Base-by-base conservation (phyloP, 2,113 vertebrate genomes). In the Pelecanus crispus region DNA sequence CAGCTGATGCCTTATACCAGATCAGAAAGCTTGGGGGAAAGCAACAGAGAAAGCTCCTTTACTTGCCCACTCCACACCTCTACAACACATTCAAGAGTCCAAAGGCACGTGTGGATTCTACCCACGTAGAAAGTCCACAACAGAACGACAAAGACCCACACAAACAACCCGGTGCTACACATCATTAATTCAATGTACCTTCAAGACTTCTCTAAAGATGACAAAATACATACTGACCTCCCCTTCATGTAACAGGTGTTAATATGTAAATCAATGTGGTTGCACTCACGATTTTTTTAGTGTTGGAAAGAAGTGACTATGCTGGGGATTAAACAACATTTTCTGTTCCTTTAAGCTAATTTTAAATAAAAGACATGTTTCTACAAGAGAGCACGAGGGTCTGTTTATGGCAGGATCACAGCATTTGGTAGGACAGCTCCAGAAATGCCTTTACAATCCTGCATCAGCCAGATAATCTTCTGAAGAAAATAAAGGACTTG, bases 111-210 rank as follows among this genome's bases (percentile, higher is more conserved):
- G 6, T 47, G 45, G 42, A 82, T 25, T 38, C 26, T 52, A 42
- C 4, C 34, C 22, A 58, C 0, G 0, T 0, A 62, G 17, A 50
- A 86, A 68, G 40, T 15, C 29, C 10, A 12, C 2, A 16, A 16
- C 0, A 1, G 61, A 77, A 89, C 2, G 7, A 62, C 38, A 91
- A n/a, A 63, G 29, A 86, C 38, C 3, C 45, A 66, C 17, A 71
- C 11, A 63, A 79, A 38, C n/a, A 62, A 91, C 1, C 7, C 0
- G 1, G 58, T 59, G 14, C 44, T 55, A 40, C 73, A 61, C 11
- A n/a, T 13, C 7, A 31, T 22, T 83, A 32, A 55, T 50, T 68
- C 58, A 89, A 66, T 1, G 1, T 28, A 44, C 26, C 32, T 34
- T 62, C 25, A 44, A 55, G 58, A 61, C 34, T 71, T 86, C 36